Evolutionary conservation across 2,797 vertebrate genomes (phyloP).

Genomic region (Vultur gryphus): DNA sequence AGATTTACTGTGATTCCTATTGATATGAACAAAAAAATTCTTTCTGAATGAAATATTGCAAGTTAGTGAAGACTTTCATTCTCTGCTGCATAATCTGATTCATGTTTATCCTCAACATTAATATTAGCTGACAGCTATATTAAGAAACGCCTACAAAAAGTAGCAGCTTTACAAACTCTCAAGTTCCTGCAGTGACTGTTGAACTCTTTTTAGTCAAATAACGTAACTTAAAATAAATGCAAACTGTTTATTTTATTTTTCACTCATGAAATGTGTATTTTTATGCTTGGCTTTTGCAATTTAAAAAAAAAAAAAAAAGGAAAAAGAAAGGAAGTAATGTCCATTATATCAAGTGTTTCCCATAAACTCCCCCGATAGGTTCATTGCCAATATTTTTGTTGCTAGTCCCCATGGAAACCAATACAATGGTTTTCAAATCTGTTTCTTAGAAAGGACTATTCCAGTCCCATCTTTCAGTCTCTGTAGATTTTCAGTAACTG

Average conservation of each 20-base stretch:
- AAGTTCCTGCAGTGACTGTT: not conserved
- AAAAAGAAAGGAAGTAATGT: not conserved
- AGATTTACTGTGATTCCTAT: not conserved
- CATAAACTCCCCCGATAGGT: not conserved
- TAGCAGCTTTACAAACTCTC: not conserved
- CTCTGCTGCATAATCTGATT: not conserved
- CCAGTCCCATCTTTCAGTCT: not conserved
- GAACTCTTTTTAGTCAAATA: not conserved
- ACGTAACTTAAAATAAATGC: not conserved
- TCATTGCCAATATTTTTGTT: constrained; percentile 32
- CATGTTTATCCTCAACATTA: not conserved
- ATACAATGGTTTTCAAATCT: not conserved
- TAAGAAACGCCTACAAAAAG: not conserved
- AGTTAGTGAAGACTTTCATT: not conserved
- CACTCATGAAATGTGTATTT: not conserved
- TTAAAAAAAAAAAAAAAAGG: not conserved
- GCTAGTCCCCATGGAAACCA: not conserved
- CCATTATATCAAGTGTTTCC: not conserved
- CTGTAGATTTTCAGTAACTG: not conserved
- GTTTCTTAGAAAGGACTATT: not conserved
- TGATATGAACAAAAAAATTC: not conserved
- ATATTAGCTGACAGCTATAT: not conserved
- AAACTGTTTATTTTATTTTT: not conserved
- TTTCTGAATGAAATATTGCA: constrained; percentile 27
- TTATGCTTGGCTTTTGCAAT: not conserved